These are phyloP conservation scores for Sphaerophoria taeniata DNA, from an alignment of 2,888 invertebrate species.

Conservation along the genomic window DNA sequence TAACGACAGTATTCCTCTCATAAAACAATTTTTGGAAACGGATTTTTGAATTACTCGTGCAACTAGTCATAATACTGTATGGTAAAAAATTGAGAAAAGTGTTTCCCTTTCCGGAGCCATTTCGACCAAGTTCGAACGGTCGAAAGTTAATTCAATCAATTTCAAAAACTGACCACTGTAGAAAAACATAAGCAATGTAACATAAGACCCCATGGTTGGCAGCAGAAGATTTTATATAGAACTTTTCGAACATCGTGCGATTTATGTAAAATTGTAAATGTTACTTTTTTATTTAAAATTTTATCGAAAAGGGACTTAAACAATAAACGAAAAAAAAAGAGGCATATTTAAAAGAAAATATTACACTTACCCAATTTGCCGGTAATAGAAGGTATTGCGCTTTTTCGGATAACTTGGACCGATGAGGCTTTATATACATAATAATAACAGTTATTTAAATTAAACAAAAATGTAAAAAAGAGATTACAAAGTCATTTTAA, in stretches of 20 bases:
- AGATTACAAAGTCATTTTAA: conserved; percentile 61
- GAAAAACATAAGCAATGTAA: no score
- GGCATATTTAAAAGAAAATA: conserved; percentile 61
- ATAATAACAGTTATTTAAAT: conserved; percentile 51
- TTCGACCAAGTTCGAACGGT: no score
- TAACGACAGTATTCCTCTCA: no score
- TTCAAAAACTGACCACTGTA: no score
- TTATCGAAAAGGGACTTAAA: background rate
- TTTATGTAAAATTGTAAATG: conserved; percentile 1
- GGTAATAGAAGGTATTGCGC: conserved; percentile 95
- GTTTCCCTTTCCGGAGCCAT: no score
- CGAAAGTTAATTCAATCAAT: no score
- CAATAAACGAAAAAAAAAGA: conserved; percentile 20
- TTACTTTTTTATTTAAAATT: background rate
- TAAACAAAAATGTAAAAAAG: conserved; percentile 62
- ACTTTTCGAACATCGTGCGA: conserved; percentile 8
- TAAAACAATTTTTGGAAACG: no score
- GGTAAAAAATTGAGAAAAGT: no score
- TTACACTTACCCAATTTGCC: conserved; percentile 94
- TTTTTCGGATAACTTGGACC: conserved; percentile 87
- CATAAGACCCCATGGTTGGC: no score
- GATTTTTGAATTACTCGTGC: no score
- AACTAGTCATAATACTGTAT: no score
- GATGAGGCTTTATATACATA: conserved; percentile 81
- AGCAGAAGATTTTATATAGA: background rate